Percentiles rank a stretch among this genome's conserved stretches.
phyloP scores from a whole-genome alignment of 2,888 invertebrate genomes.

The Lasioglossum calceatum region DNA sequence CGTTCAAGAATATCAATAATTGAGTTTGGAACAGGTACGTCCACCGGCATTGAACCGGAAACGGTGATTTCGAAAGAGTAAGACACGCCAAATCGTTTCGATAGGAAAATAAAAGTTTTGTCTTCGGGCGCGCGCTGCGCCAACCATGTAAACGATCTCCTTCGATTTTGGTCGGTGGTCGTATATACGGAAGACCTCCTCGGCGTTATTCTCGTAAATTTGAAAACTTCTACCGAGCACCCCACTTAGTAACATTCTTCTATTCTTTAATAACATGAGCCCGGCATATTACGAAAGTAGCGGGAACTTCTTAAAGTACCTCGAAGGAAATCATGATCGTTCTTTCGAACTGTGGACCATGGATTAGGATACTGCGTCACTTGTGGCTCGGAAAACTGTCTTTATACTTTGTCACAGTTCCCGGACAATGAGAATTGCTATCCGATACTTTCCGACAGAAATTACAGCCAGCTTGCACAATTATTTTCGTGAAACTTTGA shows the following conservation, averaged over 20 bases:
- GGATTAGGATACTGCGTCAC: constrained; percentile 5
- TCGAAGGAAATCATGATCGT: constrained; percentile 54
- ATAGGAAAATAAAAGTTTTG: constrained; percentile 65
- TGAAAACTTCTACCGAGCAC: constrained; percentile 58
- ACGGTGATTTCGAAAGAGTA: constrained; percentile 11
- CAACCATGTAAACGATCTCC: constrained; percentile 63
- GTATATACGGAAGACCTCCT: constrained; percentile 32
- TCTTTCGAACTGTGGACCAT: constrained; percentile 33
- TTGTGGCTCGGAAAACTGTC: not conserved
- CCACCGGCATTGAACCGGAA: not conserved
- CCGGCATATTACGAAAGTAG: constrained; percentile 61
- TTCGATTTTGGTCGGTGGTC: constrained; percentile 54
- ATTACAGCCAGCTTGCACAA: not conserved
- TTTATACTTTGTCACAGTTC: constrained; percentile 9
- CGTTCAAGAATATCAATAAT: constrained; percentile 33
- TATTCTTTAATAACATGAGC: constrained; percentile 62
- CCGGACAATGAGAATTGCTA: not conserved
- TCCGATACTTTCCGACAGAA: not conserved
- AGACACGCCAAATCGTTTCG: constrained; percentile 23
- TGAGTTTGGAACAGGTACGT: constrained; percentile 11
- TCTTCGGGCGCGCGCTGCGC: constrained; percentile 34
- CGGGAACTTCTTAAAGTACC: constrained; percentile 51
- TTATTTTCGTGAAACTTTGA: not conserved
- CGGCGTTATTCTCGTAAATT: constrained; percentile 59
- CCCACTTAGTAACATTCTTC: constrained; percentile 56